Conservation (phyloP, 1,140 invertebrate genomes). For the Zelostemma sp. region DNA sequence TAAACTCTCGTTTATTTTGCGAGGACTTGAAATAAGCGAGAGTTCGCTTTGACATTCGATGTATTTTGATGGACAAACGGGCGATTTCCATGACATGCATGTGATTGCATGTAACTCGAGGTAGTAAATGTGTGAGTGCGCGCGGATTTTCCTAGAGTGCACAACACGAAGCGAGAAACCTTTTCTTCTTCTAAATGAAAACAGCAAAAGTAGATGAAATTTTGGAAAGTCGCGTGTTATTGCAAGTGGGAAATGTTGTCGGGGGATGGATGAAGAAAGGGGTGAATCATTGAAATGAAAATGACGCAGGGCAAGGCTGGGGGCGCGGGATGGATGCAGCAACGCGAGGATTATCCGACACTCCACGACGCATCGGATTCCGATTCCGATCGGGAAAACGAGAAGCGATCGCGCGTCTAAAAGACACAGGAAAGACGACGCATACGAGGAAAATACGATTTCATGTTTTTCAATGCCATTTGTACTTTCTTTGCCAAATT, state of each 20-base stretch:
- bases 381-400: conserved; percentile 69
- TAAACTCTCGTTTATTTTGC: not conserved
- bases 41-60: not conserved
- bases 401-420: conserved; percentile 68
- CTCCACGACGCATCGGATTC: conserved; percentile 69
- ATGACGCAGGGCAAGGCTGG: conserved; percentile 69
- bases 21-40: too few species aligned
- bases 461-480: too few species aligned
- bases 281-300: conserved; percentile 64
- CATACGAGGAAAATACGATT: not conserved
- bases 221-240: too few species aligned
- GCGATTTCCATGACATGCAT: conserved; percentile 55
- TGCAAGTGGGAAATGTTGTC: conserved; percentile 58
- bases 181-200: too few species aligned
- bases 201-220: too few species aligned
- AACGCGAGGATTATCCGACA: conserved; percentile 67
- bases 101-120: conserved; percentile 62
- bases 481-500: too few species aligned
- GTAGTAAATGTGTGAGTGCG: conserved; percentile 54
- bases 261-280: conserved; percentile 61
- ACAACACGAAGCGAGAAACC: not conserved
- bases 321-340: conserved; percentile 64
- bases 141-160: conserved; percentile 9
- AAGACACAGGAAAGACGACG: conserved; percentile 21
- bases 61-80: conserved; percentile 19